Evolutionary conservation across 2,113 vertebrate species (phyloP).

Genomic region (Cichladusa arquata): DNA sequence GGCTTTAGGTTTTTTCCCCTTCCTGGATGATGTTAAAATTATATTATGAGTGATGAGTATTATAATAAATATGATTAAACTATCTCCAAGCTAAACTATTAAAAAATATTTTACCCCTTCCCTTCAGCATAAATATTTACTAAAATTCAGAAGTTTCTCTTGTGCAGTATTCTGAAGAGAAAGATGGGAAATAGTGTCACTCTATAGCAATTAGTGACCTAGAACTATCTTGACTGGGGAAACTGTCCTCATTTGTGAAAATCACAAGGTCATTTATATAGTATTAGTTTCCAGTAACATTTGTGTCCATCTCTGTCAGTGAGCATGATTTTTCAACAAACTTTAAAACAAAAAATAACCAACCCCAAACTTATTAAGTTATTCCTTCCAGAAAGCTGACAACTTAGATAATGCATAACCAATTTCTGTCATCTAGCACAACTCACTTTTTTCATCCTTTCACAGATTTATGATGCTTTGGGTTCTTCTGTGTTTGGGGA

Average conservation of each 20-base stretch:
- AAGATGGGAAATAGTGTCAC: background rate
- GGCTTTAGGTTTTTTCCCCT: background rate
- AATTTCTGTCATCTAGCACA: background rate
- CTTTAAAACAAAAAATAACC: background rate
- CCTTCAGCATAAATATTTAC: background rate
- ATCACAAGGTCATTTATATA: background rate
- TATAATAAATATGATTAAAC: background rate
- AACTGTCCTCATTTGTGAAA: background rate
- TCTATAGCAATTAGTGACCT: background rate
- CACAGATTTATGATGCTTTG: background rate
- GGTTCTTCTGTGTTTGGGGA: background rate
- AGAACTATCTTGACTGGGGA: background rate
- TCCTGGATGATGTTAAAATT: background rate
- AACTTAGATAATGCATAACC: background rate
- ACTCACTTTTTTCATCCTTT: background rate
- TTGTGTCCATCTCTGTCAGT: background rate
- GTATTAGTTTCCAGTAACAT: background rate
- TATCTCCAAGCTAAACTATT: background rate
- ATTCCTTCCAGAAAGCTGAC: background rate
- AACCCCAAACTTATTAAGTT: background rate
- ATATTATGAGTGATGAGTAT: background rate
- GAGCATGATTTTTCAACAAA: background rate
- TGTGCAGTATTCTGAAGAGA: background rate
- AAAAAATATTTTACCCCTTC: background rate
- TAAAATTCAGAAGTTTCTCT: background rate